Conservation (phyloP, 2,888 invertebrate species). For the Sisyra terminalis region DNA sequence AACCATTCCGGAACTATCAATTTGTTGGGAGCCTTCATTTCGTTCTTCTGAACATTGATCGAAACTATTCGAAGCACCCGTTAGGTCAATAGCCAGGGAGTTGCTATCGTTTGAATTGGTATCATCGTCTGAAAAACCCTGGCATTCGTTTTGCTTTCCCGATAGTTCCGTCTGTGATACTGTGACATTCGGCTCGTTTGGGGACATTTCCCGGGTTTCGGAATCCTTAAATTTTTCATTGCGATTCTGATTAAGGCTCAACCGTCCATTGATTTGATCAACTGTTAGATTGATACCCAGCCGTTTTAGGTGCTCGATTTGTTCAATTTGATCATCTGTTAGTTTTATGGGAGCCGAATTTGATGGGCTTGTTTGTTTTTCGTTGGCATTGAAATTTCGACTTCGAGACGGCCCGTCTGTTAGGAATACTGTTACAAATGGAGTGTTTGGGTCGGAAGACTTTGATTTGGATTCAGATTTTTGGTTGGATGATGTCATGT, state of each 20-base stretch:
- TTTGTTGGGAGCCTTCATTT: not conserved
- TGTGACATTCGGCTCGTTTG: not conserved
- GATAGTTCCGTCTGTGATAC: not conserved
- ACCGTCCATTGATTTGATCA: slow-evolving; percentile 6
- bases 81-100: slow-evolving; percentile 5
- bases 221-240: not conserved
- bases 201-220: not conserved
- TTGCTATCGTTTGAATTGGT: slow-evolving; percentile 2
- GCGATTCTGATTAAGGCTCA: not conserved
- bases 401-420: not conserved
- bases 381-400: not conserved
- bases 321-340: slow-evolving; percentile 6
- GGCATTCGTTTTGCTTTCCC: not conserved
- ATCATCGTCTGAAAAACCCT: slow-evolving; percentile 2
- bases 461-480: not conserved
- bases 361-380: not conserved
- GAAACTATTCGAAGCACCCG: slow-evolving; percentile 1
- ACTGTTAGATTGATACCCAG: slow-evolving; percentile 8
- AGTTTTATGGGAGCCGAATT: slow-evolving; percentile 2
- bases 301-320: slow-evolving; percentile 7
- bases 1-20: not conserved
- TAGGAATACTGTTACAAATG: not conserved
- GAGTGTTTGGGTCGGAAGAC: not conserved
- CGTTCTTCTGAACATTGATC: not conserved
- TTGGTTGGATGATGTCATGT: not conserved